Evolutionary conservation across 2,888 invertebrate species (phyloP).

Genomic region (Drosophila anceps): DNA sequence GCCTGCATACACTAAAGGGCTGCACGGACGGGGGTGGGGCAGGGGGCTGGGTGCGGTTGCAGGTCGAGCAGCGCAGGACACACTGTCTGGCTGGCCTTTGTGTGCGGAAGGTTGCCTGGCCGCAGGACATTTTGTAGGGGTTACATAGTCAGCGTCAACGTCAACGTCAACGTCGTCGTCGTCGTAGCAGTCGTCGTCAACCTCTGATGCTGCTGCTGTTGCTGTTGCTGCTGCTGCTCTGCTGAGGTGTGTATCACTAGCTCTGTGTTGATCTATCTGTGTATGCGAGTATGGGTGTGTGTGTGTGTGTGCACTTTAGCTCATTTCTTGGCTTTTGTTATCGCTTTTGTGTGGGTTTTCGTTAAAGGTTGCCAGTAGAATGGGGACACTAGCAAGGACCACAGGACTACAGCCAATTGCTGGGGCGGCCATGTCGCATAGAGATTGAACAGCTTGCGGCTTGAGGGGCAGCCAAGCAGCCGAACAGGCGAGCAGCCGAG

Average conservation of each 20-base stretch:
- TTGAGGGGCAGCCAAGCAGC: constrained; percentile 8
- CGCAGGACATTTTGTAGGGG: constrained; percentile 77
- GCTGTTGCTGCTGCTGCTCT: constrained; percentile 42
- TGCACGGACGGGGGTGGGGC: background rate
- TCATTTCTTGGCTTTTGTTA: constrained; percentile 82
- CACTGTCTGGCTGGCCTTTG: constrained; percentile 76
- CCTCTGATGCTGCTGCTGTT: constrained; percentile 34
- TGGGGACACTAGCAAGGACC: constrained; percentile 10
- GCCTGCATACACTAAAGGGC: constrained; percentile 6
- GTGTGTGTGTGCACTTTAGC: constrained; percentile 69
- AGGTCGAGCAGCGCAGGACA: constrained; percentile 50
- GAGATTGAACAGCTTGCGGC: constrained; percentile 37
- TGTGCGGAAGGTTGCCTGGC: constrained; percentile 82
- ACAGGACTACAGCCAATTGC: constrained; percentile 46
- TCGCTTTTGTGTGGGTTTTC: constrained; percentile 74
- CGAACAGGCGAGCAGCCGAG: background rate
- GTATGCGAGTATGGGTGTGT: constrained; percentile 37
- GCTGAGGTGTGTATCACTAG: constrained; percentile 68
- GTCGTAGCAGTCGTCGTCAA: constrained; percentile 50
- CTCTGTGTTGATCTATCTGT: constrained; percentile 37
- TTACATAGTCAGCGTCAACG: constrained; percentile 78
- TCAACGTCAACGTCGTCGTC: constrained; percentile 48
- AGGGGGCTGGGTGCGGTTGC: constrained; percentile 6
- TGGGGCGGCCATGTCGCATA: constrained; percentile 49
- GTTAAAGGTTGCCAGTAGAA: constrained; percentile 10